phyloP scores from a whole-genome alignment of 2,113 vertebrate genomes.

The Promerops cafer region DNA sequence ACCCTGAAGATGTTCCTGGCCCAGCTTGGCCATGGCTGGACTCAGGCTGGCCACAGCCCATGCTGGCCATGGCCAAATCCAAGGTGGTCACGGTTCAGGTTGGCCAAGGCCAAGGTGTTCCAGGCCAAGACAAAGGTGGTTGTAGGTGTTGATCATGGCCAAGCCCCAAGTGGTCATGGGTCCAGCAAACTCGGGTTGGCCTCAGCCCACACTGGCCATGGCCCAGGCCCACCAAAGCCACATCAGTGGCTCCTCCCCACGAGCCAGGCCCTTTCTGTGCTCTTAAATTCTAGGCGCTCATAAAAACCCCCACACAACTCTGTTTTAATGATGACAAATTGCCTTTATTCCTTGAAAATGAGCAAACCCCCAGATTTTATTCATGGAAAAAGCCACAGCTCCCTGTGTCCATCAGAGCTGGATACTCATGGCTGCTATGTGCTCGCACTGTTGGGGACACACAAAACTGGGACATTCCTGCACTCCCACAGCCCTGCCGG shows the following conservation, averaged over 20 bases:
- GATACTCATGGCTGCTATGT: fast-evolving
- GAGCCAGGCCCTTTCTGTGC: neutral
- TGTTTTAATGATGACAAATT: neutral
- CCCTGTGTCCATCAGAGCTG: neutral
- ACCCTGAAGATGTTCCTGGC: fast-evolving
- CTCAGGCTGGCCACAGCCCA: neutral
- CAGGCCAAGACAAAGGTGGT: neutral
- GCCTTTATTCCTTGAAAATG: neutral
- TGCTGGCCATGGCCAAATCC: neutral
- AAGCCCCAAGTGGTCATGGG: neutral
- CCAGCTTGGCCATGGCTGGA: neutral
- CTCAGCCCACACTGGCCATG: fast-evolving
- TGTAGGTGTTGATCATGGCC: neutral
- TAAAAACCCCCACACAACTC: neutral
- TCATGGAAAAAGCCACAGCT: neutral
- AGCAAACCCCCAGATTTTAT: neutral
- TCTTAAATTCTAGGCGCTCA: neutral
- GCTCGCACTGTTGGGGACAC: fast-evolving
- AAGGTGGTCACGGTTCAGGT: neutral
- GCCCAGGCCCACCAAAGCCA: neutral
- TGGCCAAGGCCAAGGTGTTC: neutral
- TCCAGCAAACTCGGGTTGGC: neutral
- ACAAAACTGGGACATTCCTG: fast-evolving
- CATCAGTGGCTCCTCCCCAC: neutral
- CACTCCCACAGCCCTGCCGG: fast-evolving